These are phyloP conservation scores for Tympanuchus pallidicinctus DNA, from an alignment of 2,113 vertebrate genomes.

Conservation along the genomic window DNA sequence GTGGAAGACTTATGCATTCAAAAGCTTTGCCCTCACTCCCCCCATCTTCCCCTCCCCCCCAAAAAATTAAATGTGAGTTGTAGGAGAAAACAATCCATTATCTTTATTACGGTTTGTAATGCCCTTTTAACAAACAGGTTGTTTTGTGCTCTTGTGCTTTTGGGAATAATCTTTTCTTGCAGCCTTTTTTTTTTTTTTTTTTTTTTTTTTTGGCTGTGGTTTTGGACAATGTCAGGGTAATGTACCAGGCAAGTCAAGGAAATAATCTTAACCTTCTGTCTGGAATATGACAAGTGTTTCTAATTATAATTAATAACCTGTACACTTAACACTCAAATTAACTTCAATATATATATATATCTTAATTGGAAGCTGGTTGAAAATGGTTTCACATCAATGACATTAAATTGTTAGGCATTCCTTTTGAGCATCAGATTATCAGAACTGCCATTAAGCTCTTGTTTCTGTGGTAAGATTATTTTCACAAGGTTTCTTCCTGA, in stretches of 20 bases:
- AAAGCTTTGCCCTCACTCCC: not conserved
- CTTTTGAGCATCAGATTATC: not conserved
- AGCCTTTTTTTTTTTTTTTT: slow-evolving; percentile 17
- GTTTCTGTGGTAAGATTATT: slow-evolving; percentile 3
- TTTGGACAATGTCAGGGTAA: slow-evolving; percentile 40
- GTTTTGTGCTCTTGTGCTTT: not conserved
- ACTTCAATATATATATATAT: not conserved
- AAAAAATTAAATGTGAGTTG: slow-evolving; percentile 3
- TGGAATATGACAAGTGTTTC: slow-evolving; percentile 55
- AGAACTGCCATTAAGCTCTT: not conserved
- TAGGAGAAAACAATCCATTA: not conserved
- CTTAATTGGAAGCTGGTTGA: slow-evolving; percentile 20
- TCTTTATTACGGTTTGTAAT: not conserved
- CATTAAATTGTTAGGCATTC: not conserved
- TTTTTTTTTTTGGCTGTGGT: not conserved
- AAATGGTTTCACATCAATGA: slow-evolving; percentile 4
- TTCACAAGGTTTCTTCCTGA: not conserved
- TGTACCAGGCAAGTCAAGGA: slow-evolving; percentile 12
- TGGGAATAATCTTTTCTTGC: not conserved
- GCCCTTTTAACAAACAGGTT: not conserved
- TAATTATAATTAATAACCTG: slow-evolving; percentile 68
- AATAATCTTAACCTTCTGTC: slow-evolving; percentile 61
- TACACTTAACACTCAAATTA: slow-evolving; percentile 31
- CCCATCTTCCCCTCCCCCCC: not conserved
- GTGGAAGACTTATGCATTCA: not conserved